These are phyloP conservation scores for Glossophaga mutica DNA, from an alignment of 2,797 vertebrate species.

Conservation along the genomic window DNA sequence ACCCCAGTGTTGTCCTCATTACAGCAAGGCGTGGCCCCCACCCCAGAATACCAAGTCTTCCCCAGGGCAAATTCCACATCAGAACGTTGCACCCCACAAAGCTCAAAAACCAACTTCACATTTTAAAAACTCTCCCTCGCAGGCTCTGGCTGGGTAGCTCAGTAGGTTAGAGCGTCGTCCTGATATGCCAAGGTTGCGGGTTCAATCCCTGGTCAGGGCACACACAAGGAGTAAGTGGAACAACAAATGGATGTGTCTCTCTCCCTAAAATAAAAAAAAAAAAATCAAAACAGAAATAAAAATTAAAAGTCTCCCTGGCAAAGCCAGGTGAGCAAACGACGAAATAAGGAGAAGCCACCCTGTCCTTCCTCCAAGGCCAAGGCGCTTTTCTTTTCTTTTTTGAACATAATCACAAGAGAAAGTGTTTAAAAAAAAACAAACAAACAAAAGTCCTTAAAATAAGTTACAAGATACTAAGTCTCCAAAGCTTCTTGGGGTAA, in stretches of 20 bases:
- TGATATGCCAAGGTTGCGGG: not conserved
- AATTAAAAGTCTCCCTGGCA: not conserved
- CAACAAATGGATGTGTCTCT: not conserved
- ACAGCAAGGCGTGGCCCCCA: not conserved
- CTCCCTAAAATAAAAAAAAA: too few species aligned
- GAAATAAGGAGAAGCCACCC: not conserved
- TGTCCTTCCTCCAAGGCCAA: not conserved
- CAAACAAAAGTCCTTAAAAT: not conserved
- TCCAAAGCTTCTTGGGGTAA: constrained; percentile 28
- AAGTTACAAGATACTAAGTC: constrained; percentile 8
- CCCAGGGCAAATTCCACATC: not conserved
- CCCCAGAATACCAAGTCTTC: not conserved
- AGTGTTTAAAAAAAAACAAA: not conserved
- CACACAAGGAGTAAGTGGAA: not conserved
- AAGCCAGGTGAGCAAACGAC: not conserved
- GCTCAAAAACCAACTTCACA: not conserved
- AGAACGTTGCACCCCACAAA: not conserved
- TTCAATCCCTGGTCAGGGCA: not conserved
- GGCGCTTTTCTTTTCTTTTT: not conserved
- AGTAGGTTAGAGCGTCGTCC: not conserved
- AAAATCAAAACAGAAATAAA: not conserved
- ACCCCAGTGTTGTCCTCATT: not conserved
- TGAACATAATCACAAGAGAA: constrained; percentile 13
- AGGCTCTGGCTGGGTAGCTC: not conserved
- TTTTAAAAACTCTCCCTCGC: not conserved